Conservation (phyloP, 2,113 vertebrate species). For the Ascaphus truei region DNA sequence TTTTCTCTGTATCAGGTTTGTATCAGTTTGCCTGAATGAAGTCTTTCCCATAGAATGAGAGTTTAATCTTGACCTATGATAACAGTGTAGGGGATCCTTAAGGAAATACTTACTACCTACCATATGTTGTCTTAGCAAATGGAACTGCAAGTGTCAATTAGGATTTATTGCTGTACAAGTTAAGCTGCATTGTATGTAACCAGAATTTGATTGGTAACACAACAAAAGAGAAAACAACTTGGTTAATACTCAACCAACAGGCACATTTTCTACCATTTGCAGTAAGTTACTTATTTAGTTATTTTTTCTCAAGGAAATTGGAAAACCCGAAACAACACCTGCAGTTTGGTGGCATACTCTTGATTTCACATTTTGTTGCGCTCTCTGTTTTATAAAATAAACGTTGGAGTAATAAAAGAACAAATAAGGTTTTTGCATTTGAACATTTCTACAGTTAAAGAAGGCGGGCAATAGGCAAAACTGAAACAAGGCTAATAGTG, state of each 20-base stretch:
- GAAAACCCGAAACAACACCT: too few species aligned
- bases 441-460: too few species aligned
- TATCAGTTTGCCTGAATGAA: background rate
- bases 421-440: too few species aligned
- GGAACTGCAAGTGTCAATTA: background rate
- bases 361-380: too few species aligned
- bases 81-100: background rate
- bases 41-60: background rate
- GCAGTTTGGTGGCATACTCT: too few species aligned
- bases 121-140: conserved; percentile 13
- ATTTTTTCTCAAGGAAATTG: background rate
- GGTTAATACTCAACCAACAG: background rate
- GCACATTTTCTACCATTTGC: background rate
- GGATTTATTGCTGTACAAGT: background rate
- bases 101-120: background rate
- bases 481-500: too few species aligned
- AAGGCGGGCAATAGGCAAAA: too few species aligned
- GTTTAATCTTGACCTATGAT: background rate
- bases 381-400: too few species aligned
- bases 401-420: too few species aligned
- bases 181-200: background rate
- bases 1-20: background rate
- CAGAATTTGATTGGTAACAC: background rate
- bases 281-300: background rate
- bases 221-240: background rate